phyloP scores from a whole-genome alignment of 2,797 vertebrate species.

The Parauchenoglanis ngamensis region DNA sequence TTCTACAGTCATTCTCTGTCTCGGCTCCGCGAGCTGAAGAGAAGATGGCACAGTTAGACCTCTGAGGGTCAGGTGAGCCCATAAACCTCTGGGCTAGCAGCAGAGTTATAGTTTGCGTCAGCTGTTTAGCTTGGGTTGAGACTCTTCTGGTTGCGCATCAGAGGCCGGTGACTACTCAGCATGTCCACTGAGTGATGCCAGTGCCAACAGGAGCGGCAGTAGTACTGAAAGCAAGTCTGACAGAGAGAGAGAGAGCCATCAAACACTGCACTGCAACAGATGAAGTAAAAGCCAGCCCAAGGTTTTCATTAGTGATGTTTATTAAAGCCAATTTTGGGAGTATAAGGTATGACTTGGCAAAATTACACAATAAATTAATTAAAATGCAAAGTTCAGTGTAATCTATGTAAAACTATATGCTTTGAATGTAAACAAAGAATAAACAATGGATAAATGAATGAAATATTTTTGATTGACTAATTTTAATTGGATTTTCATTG shows the following conservation, averaged over 20 bases:
- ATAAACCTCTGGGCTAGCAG: slow-evolving; percentile 14
- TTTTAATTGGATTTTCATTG: not conserved
- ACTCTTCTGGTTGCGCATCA: slow-evolving; percentile 99
- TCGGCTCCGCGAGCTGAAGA: slow-evolving; percentile 33
- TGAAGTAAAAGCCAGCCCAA: not conserved
- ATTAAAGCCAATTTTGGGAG: not conserved
- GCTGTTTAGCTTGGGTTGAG: slow-evolving; percentile 86
- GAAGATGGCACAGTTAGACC: slow-evolving; percentile 31
- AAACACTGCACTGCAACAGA: not conserved
- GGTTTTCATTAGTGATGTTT: not conserved
- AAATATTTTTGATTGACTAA: not conserved
- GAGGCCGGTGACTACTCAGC: slow-evolving; percentile 92
- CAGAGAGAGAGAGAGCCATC: not conserved
- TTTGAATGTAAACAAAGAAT: not conserved
- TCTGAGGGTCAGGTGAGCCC: slow-evolving; percentile 16
- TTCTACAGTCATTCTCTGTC: slow-evolving; percentile 77
- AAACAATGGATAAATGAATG: too few relatives aligned
- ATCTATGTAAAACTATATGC: not conserved
- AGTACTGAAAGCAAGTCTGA: slow-evolving; percentile 98
- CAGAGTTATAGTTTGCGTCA: slow-evolving; percentile 11
- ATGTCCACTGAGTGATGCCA: slow-evolving; percentile 97
- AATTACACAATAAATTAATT: not conserved
- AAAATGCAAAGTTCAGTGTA: not conserved
- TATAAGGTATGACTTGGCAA: not conserved
- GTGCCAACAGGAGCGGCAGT: slow-evolving; percentile 97